Conservation (phyloP, 2,888 invertebrate species). For the Clostera curtula region DNA sequence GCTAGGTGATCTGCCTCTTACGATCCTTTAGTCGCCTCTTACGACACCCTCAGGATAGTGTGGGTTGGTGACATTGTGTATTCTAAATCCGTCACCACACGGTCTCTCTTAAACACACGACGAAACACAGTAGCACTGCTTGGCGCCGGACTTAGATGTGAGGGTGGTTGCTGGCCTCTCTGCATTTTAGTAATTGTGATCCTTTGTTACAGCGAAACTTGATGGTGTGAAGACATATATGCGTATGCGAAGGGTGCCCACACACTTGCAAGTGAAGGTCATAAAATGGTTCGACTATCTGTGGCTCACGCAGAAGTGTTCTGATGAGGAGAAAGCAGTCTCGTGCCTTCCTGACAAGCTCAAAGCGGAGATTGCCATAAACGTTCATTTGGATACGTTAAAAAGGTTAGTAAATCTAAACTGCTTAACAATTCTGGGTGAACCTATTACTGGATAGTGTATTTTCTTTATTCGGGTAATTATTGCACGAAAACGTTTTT, state of each 20-base stretch:
- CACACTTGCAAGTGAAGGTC: conserved; percentile 94
- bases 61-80: no score
- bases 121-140: no score
- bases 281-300: conserved; percentile 99
- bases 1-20: no score
- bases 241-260: conserved; percentile 96
- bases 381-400: conserved; percentile 98
- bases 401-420: conserved; percentile 80
- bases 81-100: no score
- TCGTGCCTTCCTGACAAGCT: conserved; percentile 97
- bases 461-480: no score
- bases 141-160: no score
- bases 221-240: conserved; percentile 99
- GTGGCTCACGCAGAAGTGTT: conserved; percentile 99
- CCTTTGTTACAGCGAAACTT: conserved; percentile 88
- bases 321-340: conserved; percentile 96
- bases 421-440: no score
- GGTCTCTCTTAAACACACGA: no score
- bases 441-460: no score
- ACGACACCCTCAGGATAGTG: no score
- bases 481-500: no score
- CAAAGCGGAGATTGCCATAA: conserved; percentile 99
- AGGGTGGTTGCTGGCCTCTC: not conserved
- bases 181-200: conserved; percentile 2
- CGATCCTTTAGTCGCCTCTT: no score